These are phyloP conservation scores for Agriopis leucophaearia DNA, from an alignment of 2,888 invertebrate species.

Conservation along the genomic window DNA sequence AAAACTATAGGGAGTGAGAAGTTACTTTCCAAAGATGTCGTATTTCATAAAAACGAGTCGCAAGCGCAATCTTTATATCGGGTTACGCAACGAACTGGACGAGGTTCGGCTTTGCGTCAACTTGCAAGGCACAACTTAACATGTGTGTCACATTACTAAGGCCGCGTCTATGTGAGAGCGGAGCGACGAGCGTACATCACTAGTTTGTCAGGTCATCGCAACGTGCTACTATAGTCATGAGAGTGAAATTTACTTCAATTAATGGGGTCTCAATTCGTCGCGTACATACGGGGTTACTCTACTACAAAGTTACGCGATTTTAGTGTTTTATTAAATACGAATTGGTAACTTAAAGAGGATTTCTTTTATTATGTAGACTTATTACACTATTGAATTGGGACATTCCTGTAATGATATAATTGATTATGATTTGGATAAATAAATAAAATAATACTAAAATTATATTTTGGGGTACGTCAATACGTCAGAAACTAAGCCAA, in stretches of 20 bases:
- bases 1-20: not conserved
- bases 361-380: too few relatives aligned
- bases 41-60: constrained; percentile 12
- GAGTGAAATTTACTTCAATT: not conserved
- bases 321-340: too few relatives aligned
- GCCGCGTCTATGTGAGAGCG: constrained; percentile 44
- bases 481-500: too few relatives aligned
- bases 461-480: too few relatives aligned
- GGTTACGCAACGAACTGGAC: constrained; percentile 23
- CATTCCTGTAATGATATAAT: too few relatives aligned
- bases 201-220: not conserved
- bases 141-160: constrained; percentile 31
- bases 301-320: too few relatives aligned
- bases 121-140: constrained; percentile 16
- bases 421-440: too few relatives aligned
- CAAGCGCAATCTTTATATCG: constrained; percentile 17
- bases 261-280: too few relatives aligned
- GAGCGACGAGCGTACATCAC: constrained; percentile 33
- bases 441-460: too few relatives aligned
- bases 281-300: too few relatives aligned
- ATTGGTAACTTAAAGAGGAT: not conserved
- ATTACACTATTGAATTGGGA: too few relatives aligned
- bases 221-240: not conserved
- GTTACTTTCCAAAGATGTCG: not conserved
- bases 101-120: constrained; percentile 24